Percentiles rank a stretch among this genome's conserved stretches.
These are phyloP conservation scores for Hymenochirus boettgeri DNA, from an alignment of 2,113 vertebrate species.

Conservation along the genomic window DNA sequence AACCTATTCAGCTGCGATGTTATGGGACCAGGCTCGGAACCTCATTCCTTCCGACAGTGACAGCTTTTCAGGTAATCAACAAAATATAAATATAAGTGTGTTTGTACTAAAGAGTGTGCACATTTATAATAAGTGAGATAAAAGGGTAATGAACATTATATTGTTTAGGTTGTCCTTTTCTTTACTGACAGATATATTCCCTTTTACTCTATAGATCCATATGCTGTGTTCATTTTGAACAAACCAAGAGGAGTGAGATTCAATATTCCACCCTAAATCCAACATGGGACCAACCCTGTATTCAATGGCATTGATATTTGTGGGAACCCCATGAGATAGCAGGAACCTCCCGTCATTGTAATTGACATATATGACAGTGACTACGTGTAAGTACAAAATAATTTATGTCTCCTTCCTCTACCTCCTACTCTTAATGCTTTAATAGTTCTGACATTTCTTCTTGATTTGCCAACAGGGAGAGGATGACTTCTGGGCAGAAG, in stretches of 20 bases:
- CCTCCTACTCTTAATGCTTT: background rate
- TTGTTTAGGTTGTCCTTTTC: too few species aligned
- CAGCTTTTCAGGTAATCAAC: too few species aligned
- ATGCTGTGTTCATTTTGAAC: slow-evolving; percentile 86
- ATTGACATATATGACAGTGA: slow-evolving; percentile 90
- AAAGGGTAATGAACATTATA: too few species aligned
- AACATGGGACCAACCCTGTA: slow-evolving; percentile 93
- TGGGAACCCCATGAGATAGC: slow-evolving; percentile 68
- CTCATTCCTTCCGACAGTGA: too few species aligned
- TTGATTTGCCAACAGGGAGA: slow-evolving; percentile 72
- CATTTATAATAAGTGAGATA: too few species aligned
- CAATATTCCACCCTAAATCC: slow-evolving; percentile 86
- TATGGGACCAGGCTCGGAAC: too few species aligned
- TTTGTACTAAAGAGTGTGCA: too few species aligned
- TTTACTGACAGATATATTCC: too few species aligned
- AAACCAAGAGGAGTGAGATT: slow-evolving; percentile 91
- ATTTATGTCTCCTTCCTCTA: background rate
- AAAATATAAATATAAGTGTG: too few species aligned
- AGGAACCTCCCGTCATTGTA: slow-evolving; percentile 72
- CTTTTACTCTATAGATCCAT: slow-evolving; percentile 74
- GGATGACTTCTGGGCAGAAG: slow-evolving; percentile 88
- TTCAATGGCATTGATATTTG: slow-evolving; percentile 88
- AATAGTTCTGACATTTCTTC: background rate
- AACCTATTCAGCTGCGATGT: too few species aligned
- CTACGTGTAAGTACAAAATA: slow-evolving; percentile 78